Conservation (phyloP, 2,888 invertebrate species). For the Drosophila neotestacea region DNA sequence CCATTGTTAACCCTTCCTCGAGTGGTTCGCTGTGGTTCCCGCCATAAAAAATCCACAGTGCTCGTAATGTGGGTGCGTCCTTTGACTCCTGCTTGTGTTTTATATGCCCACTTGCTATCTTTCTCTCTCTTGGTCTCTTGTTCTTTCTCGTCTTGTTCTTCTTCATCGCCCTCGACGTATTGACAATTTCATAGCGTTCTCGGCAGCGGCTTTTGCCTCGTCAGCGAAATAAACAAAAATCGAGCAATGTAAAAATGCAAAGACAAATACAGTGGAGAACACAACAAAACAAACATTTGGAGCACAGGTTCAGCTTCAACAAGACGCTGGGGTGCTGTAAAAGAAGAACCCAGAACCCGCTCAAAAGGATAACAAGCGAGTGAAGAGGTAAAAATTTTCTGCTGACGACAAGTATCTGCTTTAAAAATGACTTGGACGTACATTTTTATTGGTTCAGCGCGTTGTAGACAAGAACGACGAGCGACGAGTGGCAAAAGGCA, state of each 20-base stretch:
- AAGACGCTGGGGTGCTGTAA: conserved; percentile 83
- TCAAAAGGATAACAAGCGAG: conserved; percentile 53
- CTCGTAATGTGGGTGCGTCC: conserved; percentile 67
- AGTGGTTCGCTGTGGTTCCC: conserved; percentile 58
- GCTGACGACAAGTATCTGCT: conserved; percentile 76
- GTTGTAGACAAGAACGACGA: conserved; percentile 37
- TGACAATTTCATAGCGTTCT: conserved; percentile 76
- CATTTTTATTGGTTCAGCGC: conserved; percentile 82
- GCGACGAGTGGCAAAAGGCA: conserved; percentile 1
- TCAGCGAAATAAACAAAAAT: conserved; percentile 82
- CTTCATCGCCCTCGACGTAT: conserved; percentile 47
- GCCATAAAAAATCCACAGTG: conserved; percentile 69
- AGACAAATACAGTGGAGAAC: conserved; percentile 73
- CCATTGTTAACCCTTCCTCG: conserved; percentile 74
- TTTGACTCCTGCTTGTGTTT: conserved; percentile 45
- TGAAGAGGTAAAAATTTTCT: conserved; percentile 76
- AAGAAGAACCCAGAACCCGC: conserved; percentile 47
- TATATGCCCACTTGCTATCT: conserved; percentile 38
- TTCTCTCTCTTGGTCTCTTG: background rate
- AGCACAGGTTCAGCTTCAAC: conserved; percentile 56
- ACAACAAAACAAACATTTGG: conserved; percentile 73
- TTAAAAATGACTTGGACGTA: conserved; percentile 70
- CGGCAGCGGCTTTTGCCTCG: conserved; percentile 65
- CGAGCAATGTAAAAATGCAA: conserved; percentile 63
- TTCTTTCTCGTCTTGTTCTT: background rate